Base-by-base conservation (phyloP, 2,113 vertebrate species). In the Menidia beryllina region DNA sequence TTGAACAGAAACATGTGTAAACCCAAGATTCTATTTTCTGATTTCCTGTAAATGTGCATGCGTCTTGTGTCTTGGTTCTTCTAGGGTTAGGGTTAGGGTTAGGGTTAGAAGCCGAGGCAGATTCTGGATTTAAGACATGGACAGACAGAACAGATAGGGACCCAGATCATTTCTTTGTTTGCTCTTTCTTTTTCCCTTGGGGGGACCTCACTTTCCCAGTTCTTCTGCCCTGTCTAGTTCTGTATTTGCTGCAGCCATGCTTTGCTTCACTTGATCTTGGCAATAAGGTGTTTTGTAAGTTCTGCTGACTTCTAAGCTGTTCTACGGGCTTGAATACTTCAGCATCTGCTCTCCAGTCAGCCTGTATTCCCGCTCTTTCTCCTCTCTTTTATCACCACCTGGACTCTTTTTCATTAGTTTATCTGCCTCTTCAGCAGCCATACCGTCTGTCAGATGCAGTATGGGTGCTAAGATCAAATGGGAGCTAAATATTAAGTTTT, bases 201-300 rank as follows among this genome's bases (percentile, higher is more conserved):
- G 49, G 41, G 36, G 56, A 72, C 25, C 55, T 54, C 56, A n/a
- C 53, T 70, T 69, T 75, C 36, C 39, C 45, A 19, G 59, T 41
- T 4, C 66, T 69, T 59, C 38, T 51, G 74, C 56, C 43, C 51
- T 38, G 51, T 52, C 48, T 47, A 3, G 0, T 19, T 69, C 8
- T 75, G 0, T 72, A 59, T 75, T 20, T 76, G 49, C 61, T 64
- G 63, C 64, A 69, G 71, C 69, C 63, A 25, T 26, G 52, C 48
- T 77, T 68, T 49, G 51, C 59, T 30, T 79, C 48, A 10, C 39
- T 85, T 76, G 69, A 76, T 82, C 77, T 77, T 54, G 55, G 19
- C 72, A 63, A 7, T 34, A 63, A 45, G 53, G 67, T 73, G 39
- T 69, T 81, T 64, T 62, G 39, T 52, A 75, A 47, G 21, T 79